Evolutionary conservation across 2,797 vertebrate species (phyloP).

Genomic region (Sebastes vulpes): DNA sequence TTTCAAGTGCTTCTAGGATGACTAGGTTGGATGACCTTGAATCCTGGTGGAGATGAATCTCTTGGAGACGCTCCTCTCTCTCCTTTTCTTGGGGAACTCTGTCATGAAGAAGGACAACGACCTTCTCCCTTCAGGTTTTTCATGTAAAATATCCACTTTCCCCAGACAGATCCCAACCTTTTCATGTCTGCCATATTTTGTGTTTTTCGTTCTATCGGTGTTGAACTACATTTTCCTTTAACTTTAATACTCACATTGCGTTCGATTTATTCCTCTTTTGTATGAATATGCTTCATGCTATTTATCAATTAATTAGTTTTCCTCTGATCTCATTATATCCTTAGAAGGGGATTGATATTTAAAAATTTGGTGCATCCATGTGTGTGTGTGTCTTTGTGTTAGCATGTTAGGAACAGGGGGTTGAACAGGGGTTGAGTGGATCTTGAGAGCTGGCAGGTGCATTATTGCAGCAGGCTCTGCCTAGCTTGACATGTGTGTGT

Average conservation of each 20-base stretch:
- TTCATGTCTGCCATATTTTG: slow-evolving; percentile 48
- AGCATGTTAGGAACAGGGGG: slow-evolving; percentile 40
- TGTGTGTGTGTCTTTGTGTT: slow-evolving; percentile 29
- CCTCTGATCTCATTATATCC: background rate
- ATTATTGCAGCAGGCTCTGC: slow-evolving; percentile 80
- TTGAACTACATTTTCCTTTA: slow-evolving; percentile 25
- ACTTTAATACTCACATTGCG: background rate
- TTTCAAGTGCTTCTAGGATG: slow-evolving; percentile 76
- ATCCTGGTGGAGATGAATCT: slow-evolving; percentile 75
- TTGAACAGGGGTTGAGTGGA: slow-evolving; percentile 73
- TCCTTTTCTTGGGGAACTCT: slow-evolving; percentile 60
- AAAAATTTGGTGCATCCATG: background rate
- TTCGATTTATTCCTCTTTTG: background rate
- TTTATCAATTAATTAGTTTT: background rate
- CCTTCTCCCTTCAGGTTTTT: slow-evolving; percentile 63
- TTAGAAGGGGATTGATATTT: slow-evolving; percentile 18
- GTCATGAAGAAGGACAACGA: slow-evolving; percentile 67
- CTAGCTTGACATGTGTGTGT: slow-evolving; percentile 82
- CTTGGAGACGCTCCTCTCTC: slow-evolving; percentile 58
- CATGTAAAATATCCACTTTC: slow-evolving; percentile 68
- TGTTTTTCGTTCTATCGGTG: background rate
- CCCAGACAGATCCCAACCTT: slow-evolving; percentile 44
- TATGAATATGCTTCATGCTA: background rate
- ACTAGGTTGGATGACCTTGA: slow-evolving; percentile 82
- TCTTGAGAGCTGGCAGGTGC: slow-evolving; percentile 83